Base-by-base conservation (phyloP, 2,888 invertebrate genomes). In the Parnassius apollo region DNA sequence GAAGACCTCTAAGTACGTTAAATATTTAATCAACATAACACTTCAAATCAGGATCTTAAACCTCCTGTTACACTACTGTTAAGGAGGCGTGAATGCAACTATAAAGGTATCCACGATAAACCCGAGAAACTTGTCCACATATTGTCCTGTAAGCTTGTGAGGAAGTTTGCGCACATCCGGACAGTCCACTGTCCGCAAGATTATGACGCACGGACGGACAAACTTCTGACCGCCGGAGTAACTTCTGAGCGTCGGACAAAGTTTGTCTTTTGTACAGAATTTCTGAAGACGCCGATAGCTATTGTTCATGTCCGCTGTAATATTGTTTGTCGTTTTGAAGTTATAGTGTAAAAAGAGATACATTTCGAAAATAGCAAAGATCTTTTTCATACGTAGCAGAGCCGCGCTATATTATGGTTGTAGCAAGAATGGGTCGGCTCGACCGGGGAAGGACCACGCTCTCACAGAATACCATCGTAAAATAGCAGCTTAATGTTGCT, bases 181-280 rank as follows among this genome's bases (percentile, higher is more conserved):
- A 75, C 75, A 54, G 75, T 71, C 69, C 69, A 49, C 11, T 61
- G 72, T 67, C 63, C 68, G 61, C 65, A 64, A 69, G 69, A 74
- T 80, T 81, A 78, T 76, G 75, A 75, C 76, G 76, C 79, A 71
- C 69, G 73, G 69, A 71, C 69, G 73, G 70, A 67, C 70, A 66
- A 62, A 71, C 68, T 68, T 71, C 69, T 66, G 68, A 66, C 62
- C 58, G n/a, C 61, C 45, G 56, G 56, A 50, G 45, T 12, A 49
- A 49, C 49, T 49, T 49, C 49, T 13, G 50, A 9, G 50, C 22
- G 25, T 13, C 60, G 55, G 55, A 62, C 66, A 74, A 71, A 81
- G 73, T 81, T 79, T 70, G 59, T 67, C 71, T 74, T 59, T 63
- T 59, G 59, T 73, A 71, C 73, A 49, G 66, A 69, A 72, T 70